Conservation (phyloP, 2,888 invertebrate genomes). For the Stenotaenia linearis region DNA sequence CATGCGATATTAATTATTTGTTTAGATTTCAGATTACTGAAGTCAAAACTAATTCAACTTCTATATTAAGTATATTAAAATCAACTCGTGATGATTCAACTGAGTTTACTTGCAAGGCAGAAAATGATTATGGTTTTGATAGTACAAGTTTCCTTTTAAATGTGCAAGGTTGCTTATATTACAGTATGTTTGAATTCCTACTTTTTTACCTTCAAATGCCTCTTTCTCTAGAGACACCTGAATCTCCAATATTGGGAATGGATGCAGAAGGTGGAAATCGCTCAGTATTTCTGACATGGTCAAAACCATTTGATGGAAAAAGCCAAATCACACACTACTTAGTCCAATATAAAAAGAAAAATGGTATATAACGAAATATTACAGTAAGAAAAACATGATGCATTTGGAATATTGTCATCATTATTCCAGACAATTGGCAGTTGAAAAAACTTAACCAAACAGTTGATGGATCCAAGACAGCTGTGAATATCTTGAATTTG, state of each 20-base stretch:
- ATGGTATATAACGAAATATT: neutral
- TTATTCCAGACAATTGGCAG: neutral
- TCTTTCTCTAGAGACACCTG: neutral
- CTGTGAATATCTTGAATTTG: neutral
- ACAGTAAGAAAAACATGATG: no score
- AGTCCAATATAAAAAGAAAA: neutral
- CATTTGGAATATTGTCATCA: no score
- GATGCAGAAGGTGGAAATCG: neutral
- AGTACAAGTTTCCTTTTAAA: neutral
- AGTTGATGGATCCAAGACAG: neutral
- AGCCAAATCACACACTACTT: neutral
- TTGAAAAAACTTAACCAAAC: neutral
- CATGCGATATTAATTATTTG: no score
- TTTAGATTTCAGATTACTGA: no score
- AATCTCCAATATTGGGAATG: neutral
- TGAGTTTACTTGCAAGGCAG: neutral
- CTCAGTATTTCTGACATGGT: neutral
- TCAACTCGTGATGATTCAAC: neutral
- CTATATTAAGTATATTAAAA: no score
- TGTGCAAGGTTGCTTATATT: constrained; percentile 14
- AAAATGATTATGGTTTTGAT: neutral
- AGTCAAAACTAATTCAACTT: no score
- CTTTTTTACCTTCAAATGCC: neutral
- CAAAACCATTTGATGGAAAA: neutral
- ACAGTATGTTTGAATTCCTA: no score